Evolutionary conservation across 2,797 vertebrate species (phyloP), one percentile per base, ranked within the genome.

Genomic region (Falco rusticolus): DNA sequence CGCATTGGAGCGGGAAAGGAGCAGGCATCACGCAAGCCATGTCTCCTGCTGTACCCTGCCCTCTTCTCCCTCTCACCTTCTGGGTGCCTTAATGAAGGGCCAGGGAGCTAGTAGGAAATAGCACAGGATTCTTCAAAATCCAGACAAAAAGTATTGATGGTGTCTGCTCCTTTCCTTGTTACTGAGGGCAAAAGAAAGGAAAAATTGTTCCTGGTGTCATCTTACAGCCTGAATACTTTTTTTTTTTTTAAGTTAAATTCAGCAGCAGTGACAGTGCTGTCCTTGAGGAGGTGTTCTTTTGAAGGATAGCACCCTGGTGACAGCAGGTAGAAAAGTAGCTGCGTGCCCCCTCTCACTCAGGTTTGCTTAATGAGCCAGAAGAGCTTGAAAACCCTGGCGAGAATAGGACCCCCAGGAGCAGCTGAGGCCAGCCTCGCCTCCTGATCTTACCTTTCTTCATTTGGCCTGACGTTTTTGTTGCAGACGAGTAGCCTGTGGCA

Each of bases 311-410:
- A 97, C 97, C 92, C 96, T 86, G 68, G 96, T 96, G 96, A 84
- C 94, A 85, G 95, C 78, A 96, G 93, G 95, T 90, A 93, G 79
- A 93, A 90, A 87, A 79, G 75, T 79, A 79, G 94, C 92, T 90
- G 74, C 24, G 4, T 93, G 84, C 68, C 57, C 72, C 90, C 80
- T 91, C 90, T 75, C 54, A 29, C 91, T 97, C 90, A 93, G 66
- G 76, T 95, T 96, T 97, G 97, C 90, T 96, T 96, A 97, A 97
- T 97, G 97, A 97, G 89, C 91, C 97, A 95, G 94, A 97, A 97
- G 96, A 89, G 91, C 91, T 84, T 78, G 95, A 86, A 97, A 96
- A 81, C 66, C 69, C 93, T 56, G 82, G 90, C 1, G 3, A 90
- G 94, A 96, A 97, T 96, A 89, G 81, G 93, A 95, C 96, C 97